Percentiles rank a stretch among this genome's conserved stretches.
Evolutionary conservation across 2,797 vertebrate genomes (phyloP).

Genomic region (Manis crassicaudata): DNA sequence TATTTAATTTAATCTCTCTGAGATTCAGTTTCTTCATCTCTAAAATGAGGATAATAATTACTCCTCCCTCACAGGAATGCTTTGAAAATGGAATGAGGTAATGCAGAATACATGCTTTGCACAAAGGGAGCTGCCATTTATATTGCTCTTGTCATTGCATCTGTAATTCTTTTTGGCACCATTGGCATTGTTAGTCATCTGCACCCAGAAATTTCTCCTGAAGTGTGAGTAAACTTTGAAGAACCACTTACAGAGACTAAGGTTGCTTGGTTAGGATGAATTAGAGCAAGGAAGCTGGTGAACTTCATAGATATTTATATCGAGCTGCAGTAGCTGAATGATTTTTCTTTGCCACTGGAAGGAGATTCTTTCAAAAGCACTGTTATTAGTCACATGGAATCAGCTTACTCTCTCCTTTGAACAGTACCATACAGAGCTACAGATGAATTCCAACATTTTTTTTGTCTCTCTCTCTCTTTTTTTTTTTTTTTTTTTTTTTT

Average conservation of each 20-base stretch:
- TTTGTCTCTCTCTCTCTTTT: neutral
- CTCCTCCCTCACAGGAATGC: neutral
- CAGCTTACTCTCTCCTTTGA: neutral
- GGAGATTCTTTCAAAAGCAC: conserved; percentile 49
- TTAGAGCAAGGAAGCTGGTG: neutral
- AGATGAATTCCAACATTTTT: neutral
- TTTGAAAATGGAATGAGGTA: neutral
- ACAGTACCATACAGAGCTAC: conserved; percentile 26
- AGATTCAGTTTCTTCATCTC: neutral
- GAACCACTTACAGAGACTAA: neutral
- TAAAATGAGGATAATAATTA: neutral
- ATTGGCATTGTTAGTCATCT: neutral
- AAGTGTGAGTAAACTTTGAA: neutral
- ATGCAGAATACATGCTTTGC: neutral
- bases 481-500: neutral
- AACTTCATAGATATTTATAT: conserved; percentile 36
- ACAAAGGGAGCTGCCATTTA: neutral
- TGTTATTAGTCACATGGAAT: neutral
- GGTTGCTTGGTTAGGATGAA: conserved; percentile 1
- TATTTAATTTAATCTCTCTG: neutral
- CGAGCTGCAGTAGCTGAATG: neutral
- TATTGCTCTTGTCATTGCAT: neutral
- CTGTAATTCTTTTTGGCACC: neutral
- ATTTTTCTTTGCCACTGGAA: conserved; percentile 17
- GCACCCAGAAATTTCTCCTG: neutral